Percentiles rank a stretch among this genome's conserved stretches.
phyloP scores from a whole-genome alignment of 2,888 invertebrate species.

The Leptinotarsa peninsularis region DNA sequence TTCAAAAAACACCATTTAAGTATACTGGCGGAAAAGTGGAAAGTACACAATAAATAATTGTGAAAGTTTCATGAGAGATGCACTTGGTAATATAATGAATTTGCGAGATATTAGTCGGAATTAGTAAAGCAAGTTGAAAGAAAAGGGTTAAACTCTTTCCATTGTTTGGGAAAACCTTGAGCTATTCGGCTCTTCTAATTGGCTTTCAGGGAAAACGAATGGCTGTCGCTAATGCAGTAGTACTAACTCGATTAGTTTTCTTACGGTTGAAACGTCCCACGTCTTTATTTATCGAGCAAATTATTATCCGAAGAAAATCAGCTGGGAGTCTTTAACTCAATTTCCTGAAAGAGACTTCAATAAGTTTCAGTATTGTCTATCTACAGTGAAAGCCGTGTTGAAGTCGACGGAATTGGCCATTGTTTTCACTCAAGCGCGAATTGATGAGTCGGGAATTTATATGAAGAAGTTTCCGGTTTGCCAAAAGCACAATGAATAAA shows the following conservation, averaged over 20 bases:
- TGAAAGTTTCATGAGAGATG: too few species aligned
- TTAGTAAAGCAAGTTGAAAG: too few species aligned
- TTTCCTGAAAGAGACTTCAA: slow-evolving; percentile 28
- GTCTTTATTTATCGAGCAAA: slow-evolving; percentile 28
- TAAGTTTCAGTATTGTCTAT: slow-evolving; percentile 14
- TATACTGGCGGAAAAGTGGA: too few species aligned
- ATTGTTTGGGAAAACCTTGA: background rate
- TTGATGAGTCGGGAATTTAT: background rate
- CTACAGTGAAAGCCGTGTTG: background rate
- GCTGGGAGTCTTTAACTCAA: slow-evolving; percentile 30
- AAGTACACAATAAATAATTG: too few species aligned
- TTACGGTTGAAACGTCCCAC: slow-evolving; percentile 1
- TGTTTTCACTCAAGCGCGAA: background rate
- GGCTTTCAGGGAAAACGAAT: background rate
- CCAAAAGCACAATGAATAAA: background rate
- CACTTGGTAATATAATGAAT: too few species aligned
- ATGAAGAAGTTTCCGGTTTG: background rate
- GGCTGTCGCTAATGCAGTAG: slow-evolving; percentile 4
- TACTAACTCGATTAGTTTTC: slow-evolving; percentile 9
- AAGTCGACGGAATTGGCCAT: background rate
- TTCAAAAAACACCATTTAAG: too few species aligned
- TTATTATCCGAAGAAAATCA: slow-evolving; percentile 24
- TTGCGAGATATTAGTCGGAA: too few species aligned
- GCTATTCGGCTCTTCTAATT: background rate
- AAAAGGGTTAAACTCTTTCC: background rate